Evolutionary conservation across 2,113 vertebrate species (phyloP).

Genomic region (Microcebus ravelobensis): DNA sequence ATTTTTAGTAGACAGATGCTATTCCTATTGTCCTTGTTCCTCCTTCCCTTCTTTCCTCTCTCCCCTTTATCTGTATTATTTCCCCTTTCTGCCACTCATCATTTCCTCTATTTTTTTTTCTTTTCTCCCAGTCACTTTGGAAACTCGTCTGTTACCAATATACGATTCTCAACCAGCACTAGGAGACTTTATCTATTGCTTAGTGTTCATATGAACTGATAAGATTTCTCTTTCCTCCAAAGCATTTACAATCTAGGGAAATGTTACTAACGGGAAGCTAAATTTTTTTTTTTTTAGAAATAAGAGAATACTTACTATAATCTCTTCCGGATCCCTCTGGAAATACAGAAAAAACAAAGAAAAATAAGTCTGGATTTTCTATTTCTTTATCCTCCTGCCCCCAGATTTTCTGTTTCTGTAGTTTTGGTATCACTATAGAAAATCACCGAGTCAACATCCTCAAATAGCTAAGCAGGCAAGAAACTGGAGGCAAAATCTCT

Average conservation of each 20-base stretch:
- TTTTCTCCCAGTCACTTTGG: background rate
- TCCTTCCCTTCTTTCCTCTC: background rate
- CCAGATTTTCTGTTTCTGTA: background rate
- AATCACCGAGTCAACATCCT: background rate
- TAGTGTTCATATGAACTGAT: background rate
- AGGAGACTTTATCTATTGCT: background rate
- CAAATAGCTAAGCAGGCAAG: background rate
- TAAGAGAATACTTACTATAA: constrained; percentile 49
- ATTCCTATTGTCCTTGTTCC: background rate
- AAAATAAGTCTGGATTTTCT: constrained; percentile 9
- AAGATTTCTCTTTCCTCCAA: background rate
- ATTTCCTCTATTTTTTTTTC: background rate
- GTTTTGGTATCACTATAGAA: background rate
- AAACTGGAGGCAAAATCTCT: background rate
- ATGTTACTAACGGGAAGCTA: background rate
- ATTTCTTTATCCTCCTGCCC: background rate
- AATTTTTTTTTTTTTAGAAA: background rate
- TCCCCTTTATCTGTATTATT: background rate
- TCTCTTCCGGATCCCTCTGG: background rate
- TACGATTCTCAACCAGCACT: background rate
- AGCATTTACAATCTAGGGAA: background rate
- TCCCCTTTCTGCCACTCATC: background rate
- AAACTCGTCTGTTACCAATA: background rate
- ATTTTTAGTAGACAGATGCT: background rate
- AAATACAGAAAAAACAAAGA: background rate